These are phyloP conservation scores for Tetramorium parvispinum DNA, from an alignment of 1,140 invertebrate species.

Conservation along the genomic window DNA sequence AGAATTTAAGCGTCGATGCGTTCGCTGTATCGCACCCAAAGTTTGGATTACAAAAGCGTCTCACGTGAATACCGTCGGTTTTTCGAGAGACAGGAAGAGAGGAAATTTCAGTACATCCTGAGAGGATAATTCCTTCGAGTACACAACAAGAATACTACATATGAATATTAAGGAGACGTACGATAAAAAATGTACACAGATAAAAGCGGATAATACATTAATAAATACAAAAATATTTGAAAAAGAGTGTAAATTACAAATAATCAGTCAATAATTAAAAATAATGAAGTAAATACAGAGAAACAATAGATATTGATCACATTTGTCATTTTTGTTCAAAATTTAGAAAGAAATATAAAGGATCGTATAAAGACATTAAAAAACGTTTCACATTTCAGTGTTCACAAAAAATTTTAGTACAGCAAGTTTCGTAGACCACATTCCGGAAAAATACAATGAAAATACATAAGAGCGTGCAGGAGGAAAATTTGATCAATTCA, in stretches of 20 bases:
- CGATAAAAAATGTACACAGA: not conserved
- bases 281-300: not conserved
- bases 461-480: not conserved
- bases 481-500: constrained; percentile 31
- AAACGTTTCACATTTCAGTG: not conserved
- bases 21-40: constrained; percentile 36
- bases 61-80: constrained; percentile 8
- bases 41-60: constrained; percentile 42
- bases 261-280: not conserved
- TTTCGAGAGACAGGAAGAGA: constrained; percentile 8
- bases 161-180: not conserved
- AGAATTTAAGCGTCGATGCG: constrained; percentile 53
- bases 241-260: not conserved
- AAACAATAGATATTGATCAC: not conserved
- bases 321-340: not conserved
- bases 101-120: constrained; percentile 9
- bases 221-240: not conserved
- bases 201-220: not conserved
- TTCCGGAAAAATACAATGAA: not conserved
- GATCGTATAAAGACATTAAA: not conserved
- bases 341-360: not conserved
- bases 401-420: not conserved
- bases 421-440: not conserved
- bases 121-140: not conserved
- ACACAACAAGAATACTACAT: not conserved